A percentile compares a stretch with the other conserved stretches of the same genome.
These are phyloP conservation scores for Thamnophis elegans DNA, from an alignment of 2,797 vertebrate species.

Conservation along the genomic window DNA sequence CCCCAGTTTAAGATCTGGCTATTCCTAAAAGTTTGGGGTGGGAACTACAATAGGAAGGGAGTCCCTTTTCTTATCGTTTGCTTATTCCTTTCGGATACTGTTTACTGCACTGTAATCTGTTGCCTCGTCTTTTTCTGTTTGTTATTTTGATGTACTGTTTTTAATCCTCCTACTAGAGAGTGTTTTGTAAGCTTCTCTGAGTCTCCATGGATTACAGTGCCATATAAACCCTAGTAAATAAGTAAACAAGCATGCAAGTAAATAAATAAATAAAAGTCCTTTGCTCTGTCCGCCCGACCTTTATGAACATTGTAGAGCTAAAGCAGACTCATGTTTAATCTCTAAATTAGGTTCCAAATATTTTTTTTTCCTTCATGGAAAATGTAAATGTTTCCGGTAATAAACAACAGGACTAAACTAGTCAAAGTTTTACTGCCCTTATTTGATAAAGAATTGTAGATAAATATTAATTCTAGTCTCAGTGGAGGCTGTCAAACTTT, in stretches of 20 bases:
- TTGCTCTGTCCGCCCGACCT: background rate
- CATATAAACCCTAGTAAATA: background rate
- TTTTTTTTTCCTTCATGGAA: background rate
- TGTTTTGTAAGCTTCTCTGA: background rate
- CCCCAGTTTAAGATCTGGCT: background rate
- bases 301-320: background rate
- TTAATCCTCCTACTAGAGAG: background rate
- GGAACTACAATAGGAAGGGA: background rate
- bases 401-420: background rate
- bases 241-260: background rate
- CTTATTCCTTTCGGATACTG: background rate
- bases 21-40: background rate
- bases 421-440: background rate
- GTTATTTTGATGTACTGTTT: background rate
- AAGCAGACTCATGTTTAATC: background rate
- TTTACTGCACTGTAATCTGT: background rate
- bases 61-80: background rate
- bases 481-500: background rate
- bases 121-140: background rate
- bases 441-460: background rate
- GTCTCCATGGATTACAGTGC: background rate
- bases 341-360: background rate
- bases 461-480: background rate
- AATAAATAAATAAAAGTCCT: background rate
- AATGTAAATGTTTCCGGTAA: background rate